phyloP scores from a whole-genome alignment of 1,140 invertebrate species.

The Drosophila subpulchrella region DNA sequence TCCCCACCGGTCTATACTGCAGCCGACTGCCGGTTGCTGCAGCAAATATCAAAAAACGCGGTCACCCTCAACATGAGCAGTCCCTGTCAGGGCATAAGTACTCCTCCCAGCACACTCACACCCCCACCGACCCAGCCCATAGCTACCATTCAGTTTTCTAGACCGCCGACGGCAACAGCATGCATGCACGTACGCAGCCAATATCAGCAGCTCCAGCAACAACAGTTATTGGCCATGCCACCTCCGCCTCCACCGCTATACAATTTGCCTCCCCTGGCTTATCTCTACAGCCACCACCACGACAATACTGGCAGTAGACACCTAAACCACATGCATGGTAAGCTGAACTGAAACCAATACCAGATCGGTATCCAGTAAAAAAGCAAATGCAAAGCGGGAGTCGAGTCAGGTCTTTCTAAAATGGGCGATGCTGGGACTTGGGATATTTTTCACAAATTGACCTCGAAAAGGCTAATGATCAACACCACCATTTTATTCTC shows the following conservation, averaged over 20 bases:
- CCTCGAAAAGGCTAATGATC: background rate
- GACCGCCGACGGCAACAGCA: constrained; percentile 59
- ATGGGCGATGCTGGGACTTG: background rate
- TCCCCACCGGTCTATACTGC: constrained; percentile 78
- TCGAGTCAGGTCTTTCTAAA: constrained; percentile 26
- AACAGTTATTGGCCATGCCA: constrained; percentile 68
- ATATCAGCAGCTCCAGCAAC: constrained; percentile 53
- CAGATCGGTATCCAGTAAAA: constrained; percentile 21
- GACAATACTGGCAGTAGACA: constrained; percentile 53
- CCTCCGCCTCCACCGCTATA: constrained; percentile 72
- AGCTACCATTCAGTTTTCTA: constrained; percentile 48
- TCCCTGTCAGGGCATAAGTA: constrained; percentile 66
- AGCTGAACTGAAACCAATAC: constrained; percentile 23
- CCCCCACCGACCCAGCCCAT: constrained; percentile 49
- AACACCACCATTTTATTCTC: background rate
- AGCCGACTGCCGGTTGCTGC: constrained; percentile 76
- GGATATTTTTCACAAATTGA: background rate
- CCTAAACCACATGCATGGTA: constrained; percentile 74
- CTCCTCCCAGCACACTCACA: constrained; percentile 73
- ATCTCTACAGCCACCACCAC: constrained; percentile 64
- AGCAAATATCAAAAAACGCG: constrained; percentile 82
- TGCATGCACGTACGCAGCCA: constrained; percentile 68
- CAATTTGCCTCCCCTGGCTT: constrained; percentile 58
- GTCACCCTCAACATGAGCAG: constrained; percentile 74
- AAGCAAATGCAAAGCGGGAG: constrained; percentile 38